These are phyloP conservation scores for Potamarius usumacintae DNA, from an alignment of 2,113 vertebrate genomes.

Conservation along the genomic window DNA sequence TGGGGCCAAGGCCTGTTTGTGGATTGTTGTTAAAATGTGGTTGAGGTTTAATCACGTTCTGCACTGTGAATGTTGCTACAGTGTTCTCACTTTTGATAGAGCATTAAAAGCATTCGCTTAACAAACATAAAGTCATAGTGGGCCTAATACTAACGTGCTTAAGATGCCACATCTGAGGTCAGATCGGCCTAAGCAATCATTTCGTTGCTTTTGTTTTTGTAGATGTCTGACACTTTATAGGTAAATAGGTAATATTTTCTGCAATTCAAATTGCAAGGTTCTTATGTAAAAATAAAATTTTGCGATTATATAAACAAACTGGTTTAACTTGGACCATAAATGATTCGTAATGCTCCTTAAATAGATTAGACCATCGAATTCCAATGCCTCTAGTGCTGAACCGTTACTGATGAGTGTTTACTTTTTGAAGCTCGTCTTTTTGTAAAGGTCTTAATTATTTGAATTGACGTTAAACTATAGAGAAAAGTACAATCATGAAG, in stretches of 20 bases:
- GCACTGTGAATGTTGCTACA: background rate
- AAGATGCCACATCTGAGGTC: background rate
- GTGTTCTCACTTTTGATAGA: background rate
- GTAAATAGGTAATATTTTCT: background rate
- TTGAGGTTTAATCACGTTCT: background rate
- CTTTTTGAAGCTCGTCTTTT: background rate
- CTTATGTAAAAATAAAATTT: background rate
- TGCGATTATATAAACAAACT: background rate
- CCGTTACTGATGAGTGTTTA: background rate
- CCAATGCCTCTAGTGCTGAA: slow-evolving; percentile 4
- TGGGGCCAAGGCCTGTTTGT: background rate
- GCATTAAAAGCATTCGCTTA: background rate
- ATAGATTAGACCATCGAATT: slow-evolving; percentile 40
- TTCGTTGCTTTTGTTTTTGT: background rate
- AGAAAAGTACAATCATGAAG: background rate
- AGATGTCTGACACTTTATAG: background rate
- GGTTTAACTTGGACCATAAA: background rate
- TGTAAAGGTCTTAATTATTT: background rate
- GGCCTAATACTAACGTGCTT: too few species aligned
- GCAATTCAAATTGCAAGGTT: background rate
- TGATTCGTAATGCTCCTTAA: slow-evolving; percentile 17
- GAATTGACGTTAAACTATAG: background rate
- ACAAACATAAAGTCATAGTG: background rate
- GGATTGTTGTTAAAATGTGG: background rate
- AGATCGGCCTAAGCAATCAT: background rate